These are phyloP conservation scores for Arctopsyche grandis DNA, from an alignment of 1,140 invertebrate species.

Conservation along the genomic window DNA sequence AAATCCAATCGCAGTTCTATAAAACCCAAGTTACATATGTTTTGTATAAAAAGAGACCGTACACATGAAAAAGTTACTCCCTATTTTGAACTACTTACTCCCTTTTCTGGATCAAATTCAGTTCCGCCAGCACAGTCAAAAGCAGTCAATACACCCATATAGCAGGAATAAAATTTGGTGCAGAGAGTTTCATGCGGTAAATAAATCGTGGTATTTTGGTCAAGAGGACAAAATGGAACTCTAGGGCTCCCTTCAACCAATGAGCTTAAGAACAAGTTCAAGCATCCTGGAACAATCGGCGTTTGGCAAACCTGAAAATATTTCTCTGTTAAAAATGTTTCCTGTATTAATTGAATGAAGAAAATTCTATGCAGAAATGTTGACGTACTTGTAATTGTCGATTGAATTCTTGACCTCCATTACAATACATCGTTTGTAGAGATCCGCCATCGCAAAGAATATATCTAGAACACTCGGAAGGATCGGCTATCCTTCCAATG, in stretches of 20 bases:
- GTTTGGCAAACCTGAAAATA: neutral
- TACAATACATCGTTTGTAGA: too few species aligned
- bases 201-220: neutral
- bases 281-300: neutral
- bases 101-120: conserved; percentile 64
- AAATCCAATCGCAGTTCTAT: neutral
- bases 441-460: too few species aligned
- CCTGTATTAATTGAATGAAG: too few species aligned
- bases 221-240: neutral
- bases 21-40: neutral
- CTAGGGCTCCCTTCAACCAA: neutral
- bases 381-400: too few species aligned
- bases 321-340: too few species aligned
- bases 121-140: conserved; percentile 62
- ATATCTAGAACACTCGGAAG: too few species aligned
- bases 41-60: neutral
- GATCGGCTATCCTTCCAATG: neutral
- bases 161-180: conserved; percentile 68
- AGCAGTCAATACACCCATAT: conserved; percentile 61
- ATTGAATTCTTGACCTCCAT: too few species aligned
- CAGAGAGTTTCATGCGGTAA: conserved; percentile 67
- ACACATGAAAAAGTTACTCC: too few species aligned
- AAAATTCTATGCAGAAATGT: too few species aligned
- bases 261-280: neutral
- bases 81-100: conserved; percentile 55